Base-by-base conservation (phyloP, 2,888 invertebrate species). In the Copidosoma aretas region DNA sequence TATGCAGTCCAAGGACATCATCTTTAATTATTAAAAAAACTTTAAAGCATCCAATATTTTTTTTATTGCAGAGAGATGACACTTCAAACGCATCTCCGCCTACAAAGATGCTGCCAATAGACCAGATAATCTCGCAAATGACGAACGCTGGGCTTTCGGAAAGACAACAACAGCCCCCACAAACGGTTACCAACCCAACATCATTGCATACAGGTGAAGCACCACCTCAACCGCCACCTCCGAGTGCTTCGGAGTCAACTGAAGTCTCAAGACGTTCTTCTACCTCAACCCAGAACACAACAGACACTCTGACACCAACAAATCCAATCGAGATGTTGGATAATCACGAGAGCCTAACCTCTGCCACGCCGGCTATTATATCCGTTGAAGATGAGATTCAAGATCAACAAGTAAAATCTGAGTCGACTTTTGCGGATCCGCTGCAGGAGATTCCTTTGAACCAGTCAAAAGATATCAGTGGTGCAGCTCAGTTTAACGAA, bases 1-100 rank as follows among this genome's bases (percentile, higher is more conserved):
- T n/a, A 22, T 32, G 56, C 51, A 67, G 60, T 52, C 24, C 60
- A 24, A 39, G 65, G 39, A 10, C 1, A 41, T 58, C 24, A 21
- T 15, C 59, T 21, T 46, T 46, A 14, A 46, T 2, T 32, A 32
- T 8, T 32, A n/a, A n/a, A n/a, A n/a, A n/a, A n/a, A n/a, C n/a
- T 32, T 32, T 32, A 51, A 67, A 58, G 19, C 4, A n/a, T 61
- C 58, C 21, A 52, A 24, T 67, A 32, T 60, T 64, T 65, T 71
- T 72, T 64, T 56, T 60, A 73, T 84, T 84, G 43, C 81, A 84
- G 84, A 84, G 84, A 79, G 84, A 84, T 77, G 84, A 84, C 79
- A 83, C 84, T 56, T 83, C 82, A 3, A 83, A 83, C 59, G 78
- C 80, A 3, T 81, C 81, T 17, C 80, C 81, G 10, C 80, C 83